Evolutionary conservation across 2,888 invertebrate species (phyloP).

Genomic region (Phragmatobia fuliginosa): DNA sequence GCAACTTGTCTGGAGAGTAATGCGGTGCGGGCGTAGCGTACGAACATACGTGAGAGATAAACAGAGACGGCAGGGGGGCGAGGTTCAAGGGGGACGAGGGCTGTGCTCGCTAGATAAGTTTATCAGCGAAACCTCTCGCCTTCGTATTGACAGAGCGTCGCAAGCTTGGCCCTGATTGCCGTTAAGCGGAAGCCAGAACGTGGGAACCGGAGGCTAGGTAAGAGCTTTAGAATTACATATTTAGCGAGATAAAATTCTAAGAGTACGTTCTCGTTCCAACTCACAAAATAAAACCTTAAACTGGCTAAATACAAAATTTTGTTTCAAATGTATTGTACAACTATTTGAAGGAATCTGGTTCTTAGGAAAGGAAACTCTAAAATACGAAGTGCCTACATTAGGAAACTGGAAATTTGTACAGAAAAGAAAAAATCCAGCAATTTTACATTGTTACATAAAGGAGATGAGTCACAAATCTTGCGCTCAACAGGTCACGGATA

Average conservation of each 20-base stretch:
- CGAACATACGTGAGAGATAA: slow-evolving; percentile 81
- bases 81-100: slow-evolving; percentile 53
- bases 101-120: slow-evolving; percentile 78
- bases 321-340: slow-evolving; percentile 10
- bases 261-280: slow-evolving; percentile 34
- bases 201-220: slow-evolving; percentile 74
- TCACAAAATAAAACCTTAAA: slow-evolving; percentile 28
- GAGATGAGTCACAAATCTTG: slow-evolving; percentile 78
- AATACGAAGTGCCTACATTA: slow-evolving; percentile 22
- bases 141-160: slow-evolving; percentile 85
- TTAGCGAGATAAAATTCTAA: slow-evolving; percentile 68
- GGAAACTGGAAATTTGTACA: slow-evolving; percentile 37
- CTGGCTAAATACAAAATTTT: slow-evolving; percentile 13
- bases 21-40: slow-evolving; percentile 67
- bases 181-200: slow-evolving; percentile 79
- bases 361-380: background rate
- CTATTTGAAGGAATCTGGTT: background rate
- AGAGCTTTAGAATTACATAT: slow-evolving; percentile 68
- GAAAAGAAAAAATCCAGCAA: slow-evolving; percentile 58
- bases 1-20: slow-evolving; percentile 65
- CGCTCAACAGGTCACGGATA: slow-evolving; percentile 84
- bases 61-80: slow-evolving; percentile 70
- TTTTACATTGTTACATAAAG: slow-evolving; percentile 63
- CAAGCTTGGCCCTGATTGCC: slow-evolving; percentile 82
- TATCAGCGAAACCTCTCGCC: slow-evolving; percentile 85